Conservation (phyloP, 2,797 vertebrate genomes). For the Linurgus olivaceus region DNA sequence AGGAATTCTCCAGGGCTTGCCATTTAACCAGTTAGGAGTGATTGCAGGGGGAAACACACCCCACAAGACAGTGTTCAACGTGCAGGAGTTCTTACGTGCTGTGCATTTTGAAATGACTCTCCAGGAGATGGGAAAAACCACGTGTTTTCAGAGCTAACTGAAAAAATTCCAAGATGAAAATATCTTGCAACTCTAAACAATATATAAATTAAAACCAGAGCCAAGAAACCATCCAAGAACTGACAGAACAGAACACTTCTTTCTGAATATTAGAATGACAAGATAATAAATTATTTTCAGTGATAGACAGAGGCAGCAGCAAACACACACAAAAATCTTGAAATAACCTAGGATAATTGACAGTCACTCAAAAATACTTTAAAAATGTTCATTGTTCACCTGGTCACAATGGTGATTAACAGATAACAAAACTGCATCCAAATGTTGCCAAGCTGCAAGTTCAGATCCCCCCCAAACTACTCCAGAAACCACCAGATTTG, state of each 20-base stretch:
- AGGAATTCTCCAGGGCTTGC: neutral
- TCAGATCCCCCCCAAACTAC: neutral
- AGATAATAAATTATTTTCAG: neutral
- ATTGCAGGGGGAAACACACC: neutral
- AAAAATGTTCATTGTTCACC: neutral
- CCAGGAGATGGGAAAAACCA: neutral
- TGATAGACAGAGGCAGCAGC: neutral
- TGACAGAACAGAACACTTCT: neutral
- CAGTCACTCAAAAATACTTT: neutral
- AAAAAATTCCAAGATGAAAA: neutral
- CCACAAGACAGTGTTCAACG: neutral
- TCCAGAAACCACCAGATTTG: neutral
- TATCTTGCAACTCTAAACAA: neutral
- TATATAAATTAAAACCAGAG: neutral
- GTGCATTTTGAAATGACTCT: neutral
- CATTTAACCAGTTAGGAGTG: neutral
- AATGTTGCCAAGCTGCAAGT: neutral
- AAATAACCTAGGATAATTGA: neutral
- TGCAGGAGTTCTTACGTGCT: neutral
- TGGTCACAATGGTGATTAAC: neutral
- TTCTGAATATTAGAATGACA: neutral
- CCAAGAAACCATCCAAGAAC: neutral
- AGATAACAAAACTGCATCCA: neutral
- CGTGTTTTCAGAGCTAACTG: neutral
- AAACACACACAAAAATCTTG: neutral